Evolutionary conservation across 2,113 vertebrate species (phyloP), one percentile per base, ranked within the genome.

Genomic region (Aegypius monachus): DNA sequence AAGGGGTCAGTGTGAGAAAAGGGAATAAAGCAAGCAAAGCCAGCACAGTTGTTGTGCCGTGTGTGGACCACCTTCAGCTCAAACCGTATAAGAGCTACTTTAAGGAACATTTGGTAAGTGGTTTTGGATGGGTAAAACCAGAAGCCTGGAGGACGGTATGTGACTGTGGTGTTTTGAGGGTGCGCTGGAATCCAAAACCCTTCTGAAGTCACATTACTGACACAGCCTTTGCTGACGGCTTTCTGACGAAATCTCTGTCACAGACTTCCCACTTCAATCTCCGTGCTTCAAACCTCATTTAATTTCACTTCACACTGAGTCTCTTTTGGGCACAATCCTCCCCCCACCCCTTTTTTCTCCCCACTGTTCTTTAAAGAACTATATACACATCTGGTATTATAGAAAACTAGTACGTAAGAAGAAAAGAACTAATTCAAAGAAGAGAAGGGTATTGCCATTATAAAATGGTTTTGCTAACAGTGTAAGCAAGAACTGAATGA

Each of bases 261-360:
- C 31, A 82, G 25, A 23, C n/a, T 66, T 80, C 50, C 22, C 61
- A 66, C 29, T 38, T 23, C 70, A 61, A 77, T 73, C 36, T 81
- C 27, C 25, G 11, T 32, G 7, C 27, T 88, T 82, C 71, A 77
- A 45, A 82, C 8, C 8, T 78, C 32, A 47, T 78, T 91, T 86
- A 56, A 58, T 88, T 81, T 94, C 32, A 31, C 38, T 81, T 86
- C 56, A 84, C 21, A 32, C 11, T 68, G 48, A 72, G 34, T 59
- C 3, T 85, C 8, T 52, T 86, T 81, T 42, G 18, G 52, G 5
- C 31, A 77, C 15, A 77, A 3, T 52, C 11, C 10, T 75, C 3
- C 31, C 16, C 8, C 9, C 2, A 0, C 11, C 3, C 47, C 8
- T 4, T 52, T 36, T 38, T 15, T 5, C 10, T 12, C 16, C 5